Evolutionary conservation across 2,888 invertebrate genomes (phyloP), one percentile per base, ranked within the genome.

Genomic region (Andrena flavipes): DNA sequence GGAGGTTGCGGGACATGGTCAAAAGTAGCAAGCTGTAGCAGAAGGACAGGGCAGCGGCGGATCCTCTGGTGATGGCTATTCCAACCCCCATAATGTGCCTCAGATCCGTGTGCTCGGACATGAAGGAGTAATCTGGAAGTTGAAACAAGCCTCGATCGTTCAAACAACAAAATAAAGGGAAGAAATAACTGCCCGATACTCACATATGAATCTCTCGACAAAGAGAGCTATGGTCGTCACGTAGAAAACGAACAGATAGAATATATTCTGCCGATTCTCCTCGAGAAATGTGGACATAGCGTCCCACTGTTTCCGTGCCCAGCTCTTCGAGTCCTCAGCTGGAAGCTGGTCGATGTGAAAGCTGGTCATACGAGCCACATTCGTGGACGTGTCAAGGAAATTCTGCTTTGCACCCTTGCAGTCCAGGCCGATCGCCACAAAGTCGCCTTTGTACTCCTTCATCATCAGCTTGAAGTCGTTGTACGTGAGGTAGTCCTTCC

Each of bases 61-160:
- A 98, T 23, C 99, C 99, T 93, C 99, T 95, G 0, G 99, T 99
- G 87, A 99, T 98, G 7, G 99, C 99, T 68, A 99, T 99, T 0
- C 99, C 99, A 1, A 98, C 98, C 1, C 99, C 99, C 99, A 99
- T 99, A 60, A 99, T 99, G 91, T 99, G 98, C 0, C 99, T 95
- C 87, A 99, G 94, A 94, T 99, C 99, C 30, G 98, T 97, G 94
- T 99, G 99, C 92, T 99, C 99, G 0, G 98, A 97, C 97, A 99
- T 98, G 93, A 99, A 99, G 0, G 98, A 98, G 93, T 99, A 99
- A 95, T 98, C 97, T 97, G 91, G 91, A 2, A 94, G 92, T 84
- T 75, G 64, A 73, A 75, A 54, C 20, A 60, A 80, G 20, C 48
- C 8, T 71, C 59, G 33, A 13, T 13, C 26, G 16, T 62, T 26